Percentiles rank a stretch among this genome's conserved stretches.
Conservation (phyloP, 2,113 vertebrate genomes). For the Scomber colias region DNA sequence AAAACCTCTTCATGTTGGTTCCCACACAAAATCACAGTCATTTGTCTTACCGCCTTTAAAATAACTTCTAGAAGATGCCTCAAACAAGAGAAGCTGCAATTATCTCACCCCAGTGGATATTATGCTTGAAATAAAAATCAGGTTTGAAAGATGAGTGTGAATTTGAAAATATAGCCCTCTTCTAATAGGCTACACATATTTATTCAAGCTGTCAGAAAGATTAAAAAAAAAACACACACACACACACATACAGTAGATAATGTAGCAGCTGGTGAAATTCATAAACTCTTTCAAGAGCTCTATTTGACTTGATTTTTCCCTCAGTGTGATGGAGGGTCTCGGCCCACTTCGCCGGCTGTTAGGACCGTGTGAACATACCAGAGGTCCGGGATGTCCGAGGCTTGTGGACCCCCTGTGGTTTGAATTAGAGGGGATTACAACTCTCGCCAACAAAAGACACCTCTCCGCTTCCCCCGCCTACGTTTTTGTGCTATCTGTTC, state of each 20-base stretch:
- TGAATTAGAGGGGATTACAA: constrained; percentile 73
- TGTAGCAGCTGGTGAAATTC: background rate
- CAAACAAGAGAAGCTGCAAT: background rate
- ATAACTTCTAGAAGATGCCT: background rate
- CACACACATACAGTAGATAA: background rate
- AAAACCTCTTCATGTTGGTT: too few relatives aligned
- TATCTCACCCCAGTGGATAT: background rate
- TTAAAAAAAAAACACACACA: background rate
- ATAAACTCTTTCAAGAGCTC: background rate
- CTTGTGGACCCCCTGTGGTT: constrained; percentile 52
- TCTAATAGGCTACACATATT: background rate
- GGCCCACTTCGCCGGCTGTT: constrained; percentile 3
- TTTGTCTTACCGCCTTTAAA: background rate
- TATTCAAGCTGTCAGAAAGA: background rate
- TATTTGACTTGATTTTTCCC: background rate
- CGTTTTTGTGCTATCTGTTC: constrained; percentile 23
- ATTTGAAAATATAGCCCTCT: background rate
- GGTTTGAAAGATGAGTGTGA: background rate
- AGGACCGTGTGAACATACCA: constrained; percentile 53
- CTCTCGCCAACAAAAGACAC: constrained; percentile 49
- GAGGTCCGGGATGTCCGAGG: constrained; percentile 33
- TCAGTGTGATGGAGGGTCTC: background rate
- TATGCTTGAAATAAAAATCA: background rate
- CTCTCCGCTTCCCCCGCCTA: constrained; percentile 29
- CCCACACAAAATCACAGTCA: background rate